phyloP scores from a whole-genome alignment of 2,797 vertebrate species.

The Characodon lateralis region DNA sequence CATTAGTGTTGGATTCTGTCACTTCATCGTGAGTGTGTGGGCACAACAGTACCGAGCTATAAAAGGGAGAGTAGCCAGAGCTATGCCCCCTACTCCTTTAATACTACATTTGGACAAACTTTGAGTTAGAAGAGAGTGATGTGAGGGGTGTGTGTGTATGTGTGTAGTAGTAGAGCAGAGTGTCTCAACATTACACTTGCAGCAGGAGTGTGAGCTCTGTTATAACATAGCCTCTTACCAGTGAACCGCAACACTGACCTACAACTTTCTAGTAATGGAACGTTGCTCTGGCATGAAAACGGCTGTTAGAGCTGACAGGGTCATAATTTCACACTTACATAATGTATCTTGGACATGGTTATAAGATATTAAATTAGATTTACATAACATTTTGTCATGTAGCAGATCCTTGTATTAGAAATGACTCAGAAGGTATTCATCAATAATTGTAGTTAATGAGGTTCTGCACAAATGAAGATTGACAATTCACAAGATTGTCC shows the following conservation, averaged over 20 bases:
- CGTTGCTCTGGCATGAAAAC: constrained; percentile 45
- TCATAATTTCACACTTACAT: constrained; percentile 1
- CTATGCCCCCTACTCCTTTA: constrained; percentile 13
- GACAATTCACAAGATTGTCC: neutral
- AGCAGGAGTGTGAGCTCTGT: constrained; percentile 46
- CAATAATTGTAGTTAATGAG: neutral
- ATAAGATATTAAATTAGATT: constrained; percentile 2
- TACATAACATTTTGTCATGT: neutral
- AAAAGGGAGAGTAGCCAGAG: constrained; percentile 71
- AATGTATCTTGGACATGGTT: constrained; percentile 1
- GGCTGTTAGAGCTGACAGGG: constrained; percentile 18
- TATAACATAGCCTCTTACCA: constrained; percentile 52
- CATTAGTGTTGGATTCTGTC: constrained; percentile 58
- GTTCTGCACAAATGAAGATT: constrained; percentile 7
- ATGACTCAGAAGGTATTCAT: neutral
- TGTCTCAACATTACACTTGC: constrained; percentile 54
- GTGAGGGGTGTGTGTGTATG: neutral
- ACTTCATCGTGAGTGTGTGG: constrained; percentile 68
- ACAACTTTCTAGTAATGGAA: constrained; percentile 41
- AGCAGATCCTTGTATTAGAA: neutral
- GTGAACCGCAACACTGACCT: constrained; percentile 41
- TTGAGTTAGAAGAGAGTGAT: constrained; percentile 37
- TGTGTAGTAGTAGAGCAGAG: constrained; percentile 6
- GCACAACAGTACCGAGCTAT: constrained; percentile 70
- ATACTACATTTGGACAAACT: constrained; percentile 46